phyloP scores from a whole-genome alignment of 1,140 invertebrate species.

The Drosophila repletoides region DNA sequence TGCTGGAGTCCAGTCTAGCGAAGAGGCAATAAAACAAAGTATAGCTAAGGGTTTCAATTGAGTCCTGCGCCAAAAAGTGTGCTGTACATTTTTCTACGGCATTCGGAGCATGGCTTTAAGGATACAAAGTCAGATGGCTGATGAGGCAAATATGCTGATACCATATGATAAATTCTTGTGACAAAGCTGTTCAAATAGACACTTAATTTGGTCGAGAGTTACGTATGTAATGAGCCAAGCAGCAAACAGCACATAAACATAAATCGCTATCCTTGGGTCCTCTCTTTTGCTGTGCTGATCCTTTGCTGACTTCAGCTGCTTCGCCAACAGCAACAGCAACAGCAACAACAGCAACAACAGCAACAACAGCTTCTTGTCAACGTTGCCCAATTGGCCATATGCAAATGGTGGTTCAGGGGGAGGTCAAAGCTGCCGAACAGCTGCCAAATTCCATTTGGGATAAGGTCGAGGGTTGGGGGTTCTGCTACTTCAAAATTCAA shows the following conservation, averaged over 20 bases:
- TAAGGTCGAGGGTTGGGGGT: neutral
- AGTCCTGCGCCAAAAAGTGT: no score
- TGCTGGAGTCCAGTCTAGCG: no score
- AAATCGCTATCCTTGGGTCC: conserved; percentile 51
- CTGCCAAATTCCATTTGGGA: conserved; percentile 34
- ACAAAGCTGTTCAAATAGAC: conserved; percentile 30
- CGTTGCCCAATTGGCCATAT: conserved; percentile 75
- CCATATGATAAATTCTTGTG: conserved; percentile 35
- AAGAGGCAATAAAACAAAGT: no score
- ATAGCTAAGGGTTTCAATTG: no score
- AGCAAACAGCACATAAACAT: no score
- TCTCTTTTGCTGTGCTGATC: no score
- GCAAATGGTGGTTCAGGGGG: conserved; percentile 58
- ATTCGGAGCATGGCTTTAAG: neutral
- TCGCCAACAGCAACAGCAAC: neutral
- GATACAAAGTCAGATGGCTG: neutral
- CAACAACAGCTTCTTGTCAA: conserved; percentile 47
- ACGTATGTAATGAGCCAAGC: conserved; percentile 28
- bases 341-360: neutral
- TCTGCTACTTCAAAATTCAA: conserved; percentile 42
- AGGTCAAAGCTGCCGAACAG: conserved; percentile 42
- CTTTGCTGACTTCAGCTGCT: conserved; percentile 48
- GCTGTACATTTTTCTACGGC: neutral
- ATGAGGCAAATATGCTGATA: conserved; percentile 1
- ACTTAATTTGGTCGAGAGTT: conserved; percentile 38